Evolutionary conservation across 2,888 invertebrate genomes (phyloP), one percentile per base, ranked within the genome.

Genomic region (Iselma pallidipennis): DNA sequence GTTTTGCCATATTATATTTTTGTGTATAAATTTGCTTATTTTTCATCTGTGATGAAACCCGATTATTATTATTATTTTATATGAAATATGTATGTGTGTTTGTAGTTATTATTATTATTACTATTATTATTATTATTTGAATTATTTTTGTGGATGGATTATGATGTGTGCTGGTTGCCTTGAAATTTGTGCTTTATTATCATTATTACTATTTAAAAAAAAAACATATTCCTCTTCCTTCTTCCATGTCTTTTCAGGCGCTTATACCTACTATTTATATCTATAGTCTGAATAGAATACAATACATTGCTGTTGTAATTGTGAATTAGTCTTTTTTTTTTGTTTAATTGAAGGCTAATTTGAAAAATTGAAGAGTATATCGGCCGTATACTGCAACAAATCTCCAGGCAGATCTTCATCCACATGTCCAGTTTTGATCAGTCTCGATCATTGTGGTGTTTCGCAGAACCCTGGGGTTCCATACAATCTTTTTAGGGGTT

Each of bases 11-110:
- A 71, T 55, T 54, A 28, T 65, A 54, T 62, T 66, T 57, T 70
- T 68, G 67, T 70, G 68, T 66, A 69, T 37, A 37, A 63, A 60
- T 66, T 65, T 66, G 71, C 71, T 71, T 71, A 70, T 70, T 59
- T 37, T 68, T 71, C 71, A 71, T 71, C 71, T 71, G 71, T 71
- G 71, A 71, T 71, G 71, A 68, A 71, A 69, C 68, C 60, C 57
- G 59, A 62, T 51, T 62, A 67, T 51, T 61, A 55, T 56, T 62
- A 23, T 54, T 26, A 25, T 61, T 56, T 56, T 57, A n/a, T n/a
- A n/a, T n/a, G n/a, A n/a, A n/a, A n/a, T n/a, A n/a, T n/a, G n/a
- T n/a, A n/a, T n/a, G n/a, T 29, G 16, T 37, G 37, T 37, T 16
- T 7, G 5, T 37, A 16, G 9, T 37, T 16, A 7, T 6, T 37